Conservation (phyloP, 2,797 vertebrate species). For the Xerus rutilus region DNA sequence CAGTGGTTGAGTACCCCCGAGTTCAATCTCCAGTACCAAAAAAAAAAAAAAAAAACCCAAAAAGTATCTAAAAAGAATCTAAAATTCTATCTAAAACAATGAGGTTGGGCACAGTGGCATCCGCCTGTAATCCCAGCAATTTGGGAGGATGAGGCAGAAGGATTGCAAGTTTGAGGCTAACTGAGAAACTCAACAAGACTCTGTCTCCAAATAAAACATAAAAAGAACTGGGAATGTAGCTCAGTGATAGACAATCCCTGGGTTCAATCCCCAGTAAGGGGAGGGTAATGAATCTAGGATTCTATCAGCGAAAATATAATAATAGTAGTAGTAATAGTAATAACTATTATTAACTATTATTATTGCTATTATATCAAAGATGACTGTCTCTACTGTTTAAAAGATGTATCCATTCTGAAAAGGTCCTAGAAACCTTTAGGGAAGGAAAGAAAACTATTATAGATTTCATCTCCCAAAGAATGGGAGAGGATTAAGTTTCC, state of each 20-base stretch:
- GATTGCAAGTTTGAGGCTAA: too few species aligned
- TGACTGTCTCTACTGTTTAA: neutral
- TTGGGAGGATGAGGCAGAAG: neutral
- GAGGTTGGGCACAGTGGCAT: neutral
- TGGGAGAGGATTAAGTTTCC: neutral
- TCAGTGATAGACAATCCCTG: too few species aligned
- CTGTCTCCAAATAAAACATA: neutral
- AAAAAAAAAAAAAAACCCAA: too few species aligned
- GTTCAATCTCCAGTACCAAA: too few species aligned
- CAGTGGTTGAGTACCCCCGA: too few species aligned
- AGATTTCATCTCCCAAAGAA: neutral
- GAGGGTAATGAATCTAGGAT: neutral
- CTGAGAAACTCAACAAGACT: too few species aligned
- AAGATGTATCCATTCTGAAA: conserved; percentile 16
- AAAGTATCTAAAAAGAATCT: too few species aligned
- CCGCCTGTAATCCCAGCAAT: neutral
- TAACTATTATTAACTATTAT: too few species aligned
- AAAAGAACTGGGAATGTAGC: too few species aligned
- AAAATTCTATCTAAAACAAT: too few species aligned
- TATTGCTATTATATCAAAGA: neutral
- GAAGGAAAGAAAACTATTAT: conserved; percentile 7
- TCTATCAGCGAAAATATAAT: neutral
- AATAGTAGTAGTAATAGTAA: neutral
- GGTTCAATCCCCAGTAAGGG: too few species aligned
- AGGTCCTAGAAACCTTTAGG: neutral